Evolutionary conservation across 2,113 vertebrate species (phyloP), one percentile per base, ranked within the genome.

Genomic region (Eudyptes chrysolophus): DNA sequence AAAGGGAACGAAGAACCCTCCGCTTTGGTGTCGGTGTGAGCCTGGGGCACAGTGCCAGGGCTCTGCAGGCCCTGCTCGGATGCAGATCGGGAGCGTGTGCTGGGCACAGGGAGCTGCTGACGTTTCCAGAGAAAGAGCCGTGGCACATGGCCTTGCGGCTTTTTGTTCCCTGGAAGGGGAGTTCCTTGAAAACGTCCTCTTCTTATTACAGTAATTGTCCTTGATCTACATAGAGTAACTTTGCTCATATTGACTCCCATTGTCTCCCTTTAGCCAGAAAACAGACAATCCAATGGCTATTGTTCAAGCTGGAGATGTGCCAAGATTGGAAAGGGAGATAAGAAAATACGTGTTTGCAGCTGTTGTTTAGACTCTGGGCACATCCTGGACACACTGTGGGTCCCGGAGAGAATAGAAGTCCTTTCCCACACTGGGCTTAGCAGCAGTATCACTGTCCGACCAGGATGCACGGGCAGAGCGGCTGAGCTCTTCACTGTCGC

Each of bases 241-340:
- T 51, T 38, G 65, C 46, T 87, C 55, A 60, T 48, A 80, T 54
- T 83, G 84, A 86, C 78, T 93, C 38, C n/a, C 78, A 88, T 95
- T 90, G 75, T 94, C 62, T 85, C 38, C 46, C 24, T 54, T 85
- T 36, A 83, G 75, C 54, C 64, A 97, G 66, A 95, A 95, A 93
- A 95, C 0, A 90, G 94, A 92, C 74, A 54, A 70, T 61, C 62
- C 38, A 86, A 30, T 8, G 42, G 76, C 96, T 78, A 88, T 96
- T 96, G 96, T 97, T 95, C 68, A 93, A 10, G 38, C n/a, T 92
- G 95, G 84, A 64, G 68, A 44, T 40, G 38, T 57, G 85, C 93
- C 96, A 70, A 55, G 92, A 94, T 36, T 66, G n/a, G 70, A 86
- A 76, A 64, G 24, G 18, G 75, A 88, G 89, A 96, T 96, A 94